Evolutionary conservation across 1,140 invertebrate species (phyloP).

Genomic region (Dendroctonus valens): DNA sequence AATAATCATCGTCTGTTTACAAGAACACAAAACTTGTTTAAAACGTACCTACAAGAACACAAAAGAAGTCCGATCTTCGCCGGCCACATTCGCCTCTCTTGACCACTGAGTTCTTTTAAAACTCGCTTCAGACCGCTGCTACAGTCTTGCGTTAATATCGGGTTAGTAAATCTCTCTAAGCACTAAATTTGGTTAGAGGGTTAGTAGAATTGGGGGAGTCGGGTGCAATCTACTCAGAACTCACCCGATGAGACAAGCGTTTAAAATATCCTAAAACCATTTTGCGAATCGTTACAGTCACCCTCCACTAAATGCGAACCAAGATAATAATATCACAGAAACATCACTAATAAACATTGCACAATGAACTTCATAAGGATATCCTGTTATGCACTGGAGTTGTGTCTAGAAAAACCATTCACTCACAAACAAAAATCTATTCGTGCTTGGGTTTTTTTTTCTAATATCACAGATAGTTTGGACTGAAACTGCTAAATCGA

Average conservation of each 20-base stretch:
- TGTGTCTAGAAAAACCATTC: slow-evolving; percentile 10
- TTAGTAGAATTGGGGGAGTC: slow-evolving; percentile 3
- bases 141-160: slow-evolving; percentile 19
- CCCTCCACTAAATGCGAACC: slow-evolving; percentile 28
- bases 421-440: background rate
- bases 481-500: slow-evolving; percentile 3
- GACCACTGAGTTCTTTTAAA: slow-evolving; percentile 7
- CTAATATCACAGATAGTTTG: slow-evolving; percentile 19
- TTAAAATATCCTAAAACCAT: slow-evolving; percentile 30
- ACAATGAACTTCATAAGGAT: slow-evolving; percentile 24
- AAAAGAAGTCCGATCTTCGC: slow-evolving; percentile 28
- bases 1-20: slow-evolving; percentile 18
- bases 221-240: slow-evolving; percentile 11
- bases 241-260: slow-evolving; percentile 20
- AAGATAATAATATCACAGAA: slow-evolving; percentile 30
- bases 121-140: background rate
- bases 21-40: slow-evolving; percentile 30
- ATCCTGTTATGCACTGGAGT: slow-evolving; percentile 12
- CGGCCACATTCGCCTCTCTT: slow-evolving; percentile 23
- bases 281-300: slow-evolving; percentile 15
- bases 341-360: slow-evolving; percentile 30
- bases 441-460: background rate
- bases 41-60: slow-evolving; percentile 29
- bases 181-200: slow-evolving; percentile 3
- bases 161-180: slow-evolving; percentile 16